phyloP scores from a whole-genome alignment of 2,113 vertebrate genomes.

The Callaeas wilsoni region DNA sequence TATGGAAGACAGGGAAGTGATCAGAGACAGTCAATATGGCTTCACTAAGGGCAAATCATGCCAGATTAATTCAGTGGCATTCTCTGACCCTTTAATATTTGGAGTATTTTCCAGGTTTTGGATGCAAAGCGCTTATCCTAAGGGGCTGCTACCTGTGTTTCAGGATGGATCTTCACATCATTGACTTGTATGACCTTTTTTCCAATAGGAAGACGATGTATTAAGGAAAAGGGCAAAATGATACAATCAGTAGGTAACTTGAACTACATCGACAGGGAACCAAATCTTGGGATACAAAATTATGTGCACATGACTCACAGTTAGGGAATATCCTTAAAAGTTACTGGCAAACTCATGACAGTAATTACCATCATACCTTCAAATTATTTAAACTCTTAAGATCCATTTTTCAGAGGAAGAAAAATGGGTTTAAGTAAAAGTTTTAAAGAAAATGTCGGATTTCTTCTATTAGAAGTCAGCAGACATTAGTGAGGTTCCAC shows the following conservation, averaged over 20 bases:
- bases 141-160: background rate
- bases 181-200: background rate
- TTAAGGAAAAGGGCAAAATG: background rate
- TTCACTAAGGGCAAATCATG: background rate
- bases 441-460: background rate
- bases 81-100: background rate
- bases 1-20: background rate
- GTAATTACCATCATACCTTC: background rate
- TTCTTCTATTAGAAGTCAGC: background rate
- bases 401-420: background rate
- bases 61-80: background rate
- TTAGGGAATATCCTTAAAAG: background rate
- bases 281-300: background rate
- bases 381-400: background rate
- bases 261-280: rapidly evolving
- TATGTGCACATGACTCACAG: background rate
- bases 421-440: background rate
- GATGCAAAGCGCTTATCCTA: background rate
- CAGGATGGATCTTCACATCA: background rate
- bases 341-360: background rate
- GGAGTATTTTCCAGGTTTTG: background rate
- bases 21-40: background rate
- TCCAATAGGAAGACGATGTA: background rate
- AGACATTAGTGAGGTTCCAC: background rate
- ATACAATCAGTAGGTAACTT: background rate